These are phyloP conservation scores for Amazona vittata DNA, from an alignment of 2,113 vertebrate genomes.

Conservation along the genomic window DNA sequence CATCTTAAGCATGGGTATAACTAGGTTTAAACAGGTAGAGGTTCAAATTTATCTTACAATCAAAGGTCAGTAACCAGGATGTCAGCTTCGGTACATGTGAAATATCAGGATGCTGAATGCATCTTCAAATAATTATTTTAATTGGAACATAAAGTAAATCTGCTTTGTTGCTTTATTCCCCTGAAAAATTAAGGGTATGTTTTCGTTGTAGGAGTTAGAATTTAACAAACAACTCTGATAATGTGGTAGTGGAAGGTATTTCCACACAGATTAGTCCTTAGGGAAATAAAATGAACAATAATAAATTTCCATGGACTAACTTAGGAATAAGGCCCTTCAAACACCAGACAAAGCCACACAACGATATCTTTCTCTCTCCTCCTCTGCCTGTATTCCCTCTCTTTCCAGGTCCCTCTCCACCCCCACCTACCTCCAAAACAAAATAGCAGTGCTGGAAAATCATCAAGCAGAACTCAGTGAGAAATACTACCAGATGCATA, in stretches of 20 bases:
- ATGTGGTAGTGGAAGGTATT: background rate
- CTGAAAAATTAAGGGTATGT: background rate
- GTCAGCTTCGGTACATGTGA: background rate
- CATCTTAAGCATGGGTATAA: background rate
- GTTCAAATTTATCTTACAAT: background rate
- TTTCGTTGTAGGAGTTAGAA: background rate
- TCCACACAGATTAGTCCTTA: background rate
- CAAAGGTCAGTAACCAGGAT: background rate
- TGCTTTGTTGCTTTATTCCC: background rate
- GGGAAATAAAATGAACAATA: background rate
- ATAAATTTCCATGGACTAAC: background rate
- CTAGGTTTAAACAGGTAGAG: background rate
- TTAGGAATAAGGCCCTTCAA: background rate
- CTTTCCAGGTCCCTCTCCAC: background rate
- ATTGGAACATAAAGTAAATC: background rate
- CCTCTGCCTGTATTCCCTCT: background rate
- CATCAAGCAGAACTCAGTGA: background rate
- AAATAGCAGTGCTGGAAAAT: background rate
- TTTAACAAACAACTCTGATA: slow-evolving; percentile 1
- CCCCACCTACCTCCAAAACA: background rate
- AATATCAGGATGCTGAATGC: background rate
- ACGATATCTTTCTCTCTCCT: background rate
- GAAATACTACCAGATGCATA: slow-evolving; percentile 5
- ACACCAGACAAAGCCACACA: background rate
- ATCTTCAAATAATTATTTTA: background rate